Percentiles rank a stretch among this genome's conserved stretches.
Evolutionary conservation across 2,888 invertebrate genomes (phyloP).

Genomic region (Agriopis marginaria): DNA sequence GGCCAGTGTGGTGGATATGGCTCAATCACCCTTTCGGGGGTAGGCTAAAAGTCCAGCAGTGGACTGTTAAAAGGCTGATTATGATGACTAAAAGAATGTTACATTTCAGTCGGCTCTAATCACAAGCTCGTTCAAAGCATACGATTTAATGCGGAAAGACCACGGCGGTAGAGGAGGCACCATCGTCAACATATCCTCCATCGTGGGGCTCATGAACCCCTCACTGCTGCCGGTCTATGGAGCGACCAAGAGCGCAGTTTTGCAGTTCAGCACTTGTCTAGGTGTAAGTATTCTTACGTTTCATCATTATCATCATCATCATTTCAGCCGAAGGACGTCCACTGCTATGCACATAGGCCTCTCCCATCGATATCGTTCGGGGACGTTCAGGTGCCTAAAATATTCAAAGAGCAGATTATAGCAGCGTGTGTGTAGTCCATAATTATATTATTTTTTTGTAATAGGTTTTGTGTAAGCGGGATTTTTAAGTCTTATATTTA

Average conservation of each 20-base stretch:
- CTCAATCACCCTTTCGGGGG: too few species aligned
- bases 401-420: neutral
- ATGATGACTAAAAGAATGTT: constrained; percentile 7
- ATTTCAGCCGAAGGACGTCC: too few species aligned
- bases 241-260: constrained; percentile 75
- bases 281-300: constrained; percentile 63
- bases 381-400: constrained; percentile 82
- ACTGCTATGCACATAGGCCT: too few species aligned
- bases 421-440: too few species aligned
- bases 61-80: too few species aligned
- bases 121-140: constrained; percentile 71
- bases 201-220: constrained; percentile 63
- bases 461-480: too few species aligned
- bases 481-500: too few species aligned
- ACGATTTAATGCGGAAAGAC: constrained; percentile 72
- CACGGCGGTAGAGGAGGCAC: constrained; percentile 72
- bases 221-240: constrained; percentile 67
- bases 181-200: constrained; percentile 75
- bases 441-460: neutral
- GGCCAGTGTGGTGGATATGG: too few species aligned
- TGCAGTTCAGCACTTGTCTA: constrained; percentile 75
- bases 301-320: too few species aligned
- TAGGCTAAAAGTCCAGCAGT: too few species aligned
- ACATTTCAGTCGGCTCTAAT: constrained; percentile 71
- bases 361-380: too few species aligned